Evolutionary conservation across 2,113 vertebrate species (phyloP), one percentile per base, ranked within the genome.

Genomic region (Panthera uncia): DNA sequence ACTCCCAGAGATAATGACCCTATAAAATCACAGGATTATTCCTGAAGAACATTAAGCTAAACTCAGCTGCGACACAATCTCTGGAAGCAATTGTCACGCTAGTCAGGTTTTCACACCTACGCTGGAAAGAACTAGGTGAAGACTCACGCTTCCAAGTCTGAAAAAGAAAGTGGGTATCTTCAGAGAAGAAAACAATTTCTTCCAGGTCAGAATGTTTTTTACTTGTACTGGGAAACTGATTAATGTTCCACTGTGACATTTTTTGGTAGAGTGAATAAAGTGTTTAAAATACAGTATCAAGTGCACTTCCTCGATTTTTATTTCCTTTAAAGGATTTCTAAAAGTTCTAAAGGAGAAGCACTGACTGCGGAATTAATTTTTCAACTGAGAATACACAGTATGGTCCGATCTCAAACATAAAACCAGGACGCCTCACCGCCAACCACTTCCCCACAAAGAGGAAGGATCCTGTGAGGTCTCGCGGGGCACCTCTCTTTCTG

Each of bases 61-160:
- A 93, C 84, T 95, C 92, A 91, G 95, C 94, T 94, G 65, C 73
- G 85, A 92, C 5, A 79, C 52, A 76, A 48, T 69, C 93, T 91
- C 95, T 73, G 85, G 52, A 79, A 89, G 87, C 78, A 69, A 86
- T 12, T 86, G 85, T 74, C 89, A 96, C 79, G 79, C 91, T 19
- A 21, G 52, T 76, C 14, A 61, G 65, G 81, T 55, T 92, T 96
- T 97, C 93, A 95, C 94, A 93, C 95, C 88, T 86, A 91, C 73
- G 66, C 57, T 97, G 91, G 95, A 89, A 97, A 91, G 95, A 86
- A 81, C 81, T 5, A 89, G 85, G 94, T 95, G 88, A 97, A 92
- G 92, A 95, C 89, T 91, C 38, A 16, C 7, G 12, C 81, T 78
- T 84, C 97, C 76, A 95, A 80, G 41, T 94, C 90, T 93, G 63